Conservation (phyloP, 2,888 invertebrate genomes). For the Melinaea menophilus region DNA sequence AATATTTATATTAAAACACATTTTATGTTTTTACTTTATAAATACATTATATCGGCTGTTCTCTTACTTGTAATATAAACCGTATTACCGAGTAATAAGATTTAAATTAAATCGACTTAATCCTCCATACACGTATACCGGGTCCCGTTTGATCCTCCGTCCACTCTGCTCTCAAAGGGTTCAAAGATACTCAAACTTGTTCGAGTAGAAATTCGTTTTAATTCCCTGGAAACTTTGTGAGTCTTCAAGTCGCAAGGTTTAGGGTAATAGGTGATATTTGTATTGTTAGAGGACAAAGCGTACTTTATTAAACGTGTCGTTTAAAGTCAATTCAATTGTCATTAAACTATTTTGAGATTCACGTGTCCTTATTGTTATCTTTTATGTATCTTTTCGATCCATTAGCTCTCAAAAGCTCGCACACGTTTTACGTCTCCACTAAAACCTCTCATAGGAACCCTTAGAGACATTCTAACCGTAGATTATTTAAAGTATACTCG, state of each 20-base stretch:
- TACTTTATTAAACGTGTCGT: neutral
- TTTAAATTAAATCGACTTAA: neutral
- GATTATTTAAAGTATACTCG: too few species aligned
- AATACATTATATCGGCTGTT: neutral
- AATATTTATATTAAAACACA: neutral
- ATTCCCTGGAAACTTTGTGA: slow-evolving; percentile 39
- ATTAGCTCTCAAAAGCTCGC: too few species aligned
- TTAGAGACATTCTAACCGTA: too few species aligned
- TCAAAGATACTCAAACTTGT: slow-evolving; percentile 53
- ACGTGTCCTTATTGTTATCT: too few species aligned
- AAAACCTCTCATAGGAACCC: too few species aligned
- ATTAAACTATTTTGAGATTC: too few species aligned
- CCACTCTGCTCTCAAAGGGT: slow-evolving; percentile 49
- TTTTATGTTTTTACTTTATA: too few species aligned
- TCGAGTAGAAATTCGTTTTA: slow-evolving; percentile 66
- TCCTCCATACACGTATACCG: neutral
- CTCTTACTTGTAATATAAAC: neutral
- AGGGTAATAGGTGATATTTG: slow-evolving; percentile 15
- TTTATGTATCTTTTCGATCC: too few species aligned
- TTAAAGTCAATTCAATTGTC: too few species aligned
- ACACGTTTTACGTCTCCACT: too few species aligned
- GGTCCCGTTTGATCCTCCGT: slow-evolving; percentile 49
- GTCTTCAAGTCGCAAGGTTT: slow-evolving; percentile 14
- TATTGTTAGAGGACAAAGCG: neutral
- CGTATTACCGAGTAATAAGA: neutral